Evolutionary conservation across 2,113 vertebrate species (phyloP).

Genomic region (Elgaria multicarinata): DNA sequence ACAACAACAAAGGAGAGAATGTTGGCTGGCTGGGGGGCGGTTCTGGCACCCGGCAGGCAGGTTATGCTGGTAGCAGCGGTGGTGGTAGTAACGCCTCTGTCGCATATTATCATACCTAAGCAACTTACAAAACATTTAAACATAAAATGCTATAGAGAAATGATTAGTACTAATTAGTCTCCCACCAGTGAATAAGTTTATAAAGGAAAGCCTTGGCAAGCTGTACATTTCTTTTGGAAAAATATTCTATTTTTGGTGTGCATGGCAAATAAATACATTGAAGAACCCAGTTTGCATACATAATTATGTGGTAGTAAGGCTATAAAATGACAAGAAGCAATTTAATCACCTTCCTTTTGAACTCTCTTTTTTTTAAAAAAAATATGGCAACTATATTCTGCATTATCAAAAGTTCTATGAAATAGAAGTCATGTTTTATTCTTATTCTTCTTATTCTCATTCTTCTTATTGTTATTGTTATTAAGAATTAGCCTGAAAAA

Average conservation of each 20-base stretch:
- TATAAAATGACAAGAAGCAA: neutral
- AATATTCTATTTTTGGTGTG: neutral
- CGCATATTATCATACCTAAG: conserved; percentile 11
- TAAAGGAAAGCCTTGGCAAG: neutral
- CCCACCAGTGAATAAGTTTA: neutral
- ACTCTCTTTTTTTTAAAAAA: neutral
- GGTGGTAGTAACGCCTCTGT: no score
- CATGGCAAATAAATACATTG: neutral
- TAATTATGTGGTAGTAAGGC: neutral
- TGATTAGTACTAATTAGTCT: conserved; percentile 5
- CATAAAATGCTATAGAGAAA: neutral
- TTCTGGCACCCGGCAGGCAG: no score
- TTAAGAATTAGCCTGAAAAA: neutral
- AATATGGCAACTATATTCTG: neutral
- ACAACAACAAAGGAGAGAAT: no score
- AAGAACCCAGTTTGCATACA: neutral
- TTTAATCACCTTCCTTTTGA: neutral
- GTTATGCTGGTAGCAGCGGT: no score
- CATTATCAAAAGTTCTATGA: neutral
- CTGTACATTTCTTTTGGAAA: neutral
- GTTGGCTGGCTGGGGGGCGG: no score
- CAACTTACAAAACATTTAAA: conserved; percentile 5
- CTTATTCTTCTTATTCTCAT: no score
- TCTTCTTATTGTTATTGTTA: neutral
- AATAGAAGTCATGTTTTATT: neutral